Evolutionary conservation across 1,140 invertebrate genomes (phyloP), one percentile per base, ranked within the genome.

Genomic region (Drosophila sturtevanti): DNA sequence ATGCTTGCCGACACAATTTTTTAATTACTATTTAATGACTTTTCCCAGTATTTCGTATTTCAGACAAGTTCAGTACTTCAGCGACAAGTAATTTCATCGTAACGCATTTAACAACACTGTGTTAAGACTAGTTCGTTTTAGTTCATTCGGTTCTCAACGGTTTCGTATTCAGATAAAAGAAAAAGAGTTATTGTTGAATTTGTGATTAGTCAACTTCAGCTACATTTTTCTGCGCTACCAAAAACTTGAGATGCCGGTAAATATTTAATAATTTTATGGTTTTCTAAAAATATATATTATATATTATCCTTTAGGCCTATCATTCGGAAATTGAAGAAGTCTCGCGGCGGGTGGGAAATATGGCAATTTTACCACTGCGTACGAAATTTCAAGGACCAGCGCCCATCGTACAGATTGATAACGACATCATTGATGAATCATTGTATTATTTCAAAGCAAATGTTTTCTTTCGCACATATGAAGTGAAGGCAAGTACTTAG

Each of bases 391-490:
- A 98, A 91, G 98, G 98, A 34, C 98, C 98, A 60, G 98, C 98
- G n/a, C 96, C 96, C 38, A 94, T 93, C 67, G 93, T 93, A 27
- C 94, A 94, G 65, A 87, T 92, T 72, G 95, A 97, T 59, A 93
- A 95, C 77, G 99, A 99, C 93, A 98, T 99, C 78, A 97, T 99
- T 73, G 99, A 99, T 93, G 99, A 99, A 94, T 97, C 98, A 27
- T 93, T 99, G 9, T 97, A 96, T 91, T 99, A 95, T 92, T 99
- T 99, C 92, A 99, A 99, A 93, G 98, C 99, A 1, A 99, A 99
- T 93, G 98, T 99, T 24, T 99, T 99, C 92, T 99, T 99, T 92
- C 95, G 98, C 76, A 99, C 98, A 51, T 99, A 99, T 92, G 98
- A 99, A 93, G 98, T 99, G 60, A 99, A 99, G 95, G 96, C 96